These are phyloP conservation scores for Heptranchias perlo DNA, from an alignment of 2,113 vertebrate genomes.

Conservation along the genomic window DNA sequence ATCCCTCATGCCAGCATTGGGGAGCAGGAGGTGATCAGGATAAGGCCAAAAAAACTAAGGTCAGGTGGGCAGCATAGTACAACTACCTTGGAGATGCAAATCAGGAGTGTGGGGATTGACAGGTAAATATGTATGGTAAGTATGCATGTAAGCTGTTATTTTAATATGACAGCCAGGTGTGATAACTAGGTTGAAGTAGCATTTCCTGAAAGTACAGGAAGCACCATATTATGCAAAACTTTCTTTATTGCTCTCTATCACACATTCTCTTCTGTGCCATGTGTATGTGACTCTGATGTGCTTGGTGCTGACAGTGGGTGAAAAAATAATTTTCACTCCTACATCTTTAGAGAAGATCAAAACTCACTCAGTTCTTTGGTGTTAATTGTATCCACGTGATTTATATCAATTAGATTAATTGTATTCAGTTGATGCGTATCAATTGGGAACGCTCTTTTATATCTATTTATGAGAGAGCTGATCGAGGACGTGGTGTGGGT, in stretches of 20 bases:
- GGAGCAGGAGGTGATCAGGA: neutral
- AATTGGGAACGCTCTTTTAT: too few species aligned
- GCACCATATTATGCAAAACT: neutral
- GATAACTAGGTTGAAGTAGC: neutral
- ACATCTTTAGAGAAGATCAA: neutral
- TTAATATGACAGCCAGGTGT: neutral
- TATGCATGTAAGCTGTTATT: neutral
- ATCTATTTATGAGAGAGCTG: too few species aligned
- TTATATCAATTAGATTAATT: too few species aligned
- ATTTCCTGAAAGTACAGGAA: neutral
- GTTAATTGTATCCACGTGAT: too few species aligned
- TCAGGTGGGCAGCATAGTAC: neutral
- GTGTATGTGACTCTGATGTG: neutral
- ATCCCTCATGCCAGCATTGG: neutral
- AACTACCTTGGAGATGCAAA: neutral
- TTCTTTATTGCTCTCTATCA: neutral
- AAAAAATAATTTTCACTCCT: neutral
- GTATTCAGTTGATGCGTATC: too few species aligned
- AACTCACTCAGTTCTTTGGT: neutral
- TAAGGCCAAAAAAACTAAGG: neutral
- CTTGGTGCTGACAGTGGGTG: neutral
- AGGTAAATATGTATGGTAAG: constrained; percentile 19
- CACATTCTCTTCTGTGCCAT: neutral
- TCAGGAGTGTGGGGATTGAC: neutral
- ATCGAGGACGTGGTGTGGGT: too few species aligned